Evolutionary conservation across 2,113 vertebrate species (phyloP).

Genomic region (Vulpes lagopus): DNA sequence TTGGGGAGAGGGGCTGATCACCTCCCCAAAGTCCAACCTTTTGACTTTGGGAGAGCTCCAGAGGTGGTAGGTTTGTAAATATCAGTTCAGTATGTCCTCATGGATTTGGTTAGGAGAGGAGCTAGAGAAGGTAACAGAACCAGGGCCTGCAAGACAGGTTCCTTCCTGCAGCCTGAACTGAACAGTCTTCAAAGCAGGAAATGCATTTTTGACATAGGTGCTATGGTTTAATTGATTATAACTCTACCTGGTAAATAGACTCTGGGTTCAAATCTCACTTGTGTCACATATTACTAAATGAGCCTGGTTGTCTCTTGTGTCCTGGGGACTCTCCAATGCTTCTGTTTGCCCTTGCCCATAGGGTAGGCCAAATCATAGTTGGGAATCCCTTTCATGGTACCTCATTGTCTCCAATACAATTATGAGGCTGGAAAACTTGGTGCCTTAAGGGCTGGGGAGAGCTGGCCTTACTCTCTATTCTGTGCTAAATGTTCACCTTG

Average conservation of each 20-base stretch:
- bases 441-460: not conserved
- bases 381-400: not conserved
- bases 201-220: not conserved
- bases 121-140: not conserved
- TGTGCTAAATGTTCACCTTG: not conserved
- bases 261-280: not conserved
- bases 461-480: not conserved
- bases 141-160: not conserved
- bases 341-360: not conserved
- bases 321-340: not conserved
- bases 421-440: not conserved
- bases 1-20: not conserved
- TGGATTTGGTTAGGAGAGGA: not conserved
- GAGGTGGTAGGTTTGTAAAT: not conserved
- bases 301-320: not conserved
- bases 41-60: not conserved
- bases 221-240: not conserved
- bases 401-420: not conserved
- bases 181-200: not conserved
- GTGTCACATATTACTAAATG: constrained; percentile 5
- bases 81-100: not conserved
- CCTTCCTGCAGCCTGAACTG: not conserved
- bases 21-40: not conserved
- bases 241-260: not conserved
- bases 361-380: not conserved